A percentile compares a stretch with the other conserved stretches of the same genome.
These are phyloP conservation scores for Mus spretus DNA, from an alignment of 2,797 vertebrate species.

Conservation along the genomic window DNA sequence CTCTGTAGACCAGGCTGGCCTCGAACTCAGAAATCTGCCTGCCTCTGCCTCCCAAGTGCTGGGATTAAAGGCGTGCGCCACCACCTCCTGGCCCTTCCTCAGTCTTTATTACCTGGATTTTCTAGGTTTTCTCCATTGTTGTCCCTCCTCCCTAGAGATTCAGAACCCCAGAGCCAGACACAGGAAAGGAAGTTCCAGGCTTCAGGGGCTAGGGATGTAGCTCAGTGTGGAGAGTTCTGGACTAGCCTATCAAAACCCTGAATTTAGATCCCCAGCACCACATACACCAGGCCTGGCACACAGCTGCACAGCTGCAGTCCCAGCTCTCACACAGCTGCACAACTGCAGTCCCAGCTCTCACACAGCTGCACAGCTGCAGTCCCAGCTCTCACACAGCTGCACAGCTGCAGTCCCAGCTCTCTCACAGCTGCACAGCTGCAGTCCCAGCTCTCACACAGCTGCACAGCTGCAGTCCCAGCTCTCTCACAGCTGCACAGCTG, in stretches of 20 bases:
- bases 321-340: neutral
- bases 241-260: neutral
- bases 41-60: neutral
- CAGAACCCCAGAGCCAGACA: neutral
- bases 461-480: too few species aligned
- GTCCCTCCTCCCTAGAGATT: neutral
- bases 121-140: neutral
- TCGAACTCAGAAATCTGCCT: neutral
- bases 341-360: too few species aligned
- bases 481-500: too few species aligned
- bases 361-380: too few species aligned
- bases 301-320: neutral
- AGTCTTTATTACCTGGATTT: neutral
- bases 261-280: neutral
- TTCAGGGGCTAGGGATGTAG: neutral
- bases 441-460: too few species aligned
- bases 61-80: neutral
- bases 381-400: too few species aligned
- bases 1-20: too few species aligned
- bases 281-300: neutral
- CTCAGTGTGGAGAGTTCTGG: neutral
- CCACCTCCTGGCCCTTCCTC: neutral
- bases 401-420: too few species aligned
- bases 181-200: neutral
- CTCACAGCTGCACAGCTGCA: too few species aligned